Percentiles rank a stretch among this genome's conserved stretches.
Conservation (phyloP, 2,888 invertebrate genomes). For the Nebria brevicollis region DNA sequence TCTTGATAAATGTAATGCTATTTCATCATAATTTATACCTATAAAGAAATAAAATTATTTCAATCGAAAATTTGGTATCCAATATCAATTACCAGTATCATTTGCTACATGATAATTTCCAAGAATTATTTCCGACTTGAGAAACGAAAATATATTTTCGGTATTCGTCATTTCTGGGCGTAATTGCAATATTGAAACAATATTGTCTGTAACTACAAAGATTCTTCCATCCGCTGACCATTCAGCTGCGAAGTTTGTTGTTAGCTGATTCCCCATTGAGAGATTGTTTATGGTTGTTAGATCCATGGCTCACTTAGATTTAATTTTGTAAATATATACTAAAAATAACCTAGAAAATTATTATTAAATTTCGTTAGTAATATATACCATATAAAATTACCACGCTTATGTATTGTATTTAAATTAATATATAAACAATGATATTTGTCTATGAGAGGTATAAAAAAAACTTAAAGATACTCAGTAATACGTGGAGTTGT, state of each 20-base stretch:
- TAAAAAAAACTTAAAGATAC: background rate
- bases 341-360: background rate
- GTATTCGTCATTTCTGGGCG: constrained; percentile 53
- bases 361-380: background rate
- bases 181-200: constrained; percentile 56
- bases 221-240: constrained; percentile 57
- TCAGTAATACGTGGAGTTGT: background rate
- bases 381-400: background rate
- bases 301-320: background rate
- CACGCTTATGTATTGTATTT: background rate
- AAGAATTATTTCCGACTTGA: constrained; percentile 26
- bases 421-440: background rate
- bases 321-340: background rate
- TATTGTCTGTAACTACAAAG: constrained; percentile 55
- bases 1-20: constrained; percentile 53
- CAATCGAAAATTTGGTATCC: background rate
- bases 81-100: constrained; percentile 19
- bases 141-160: constrained; percentile 33
- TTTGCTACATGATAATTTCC: constrained; percentile 28
- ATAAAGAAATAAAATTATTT: constrained; percentile 51
- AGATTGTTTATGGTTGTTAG: constrained; percentile 25
- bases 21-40: constrained; percentile 54
- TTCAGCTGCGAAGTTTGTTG: constrained; percentile 54
- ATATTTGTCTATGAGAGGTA: background rate
- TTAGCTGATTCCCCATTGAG: constrained; percentile 50